Evolutionary conservation across 1,140 invertebrate species (phyloP), one percentile per base, ranked within the genome.

Genomic region (Anoplolepis gracilipes): DNA sequence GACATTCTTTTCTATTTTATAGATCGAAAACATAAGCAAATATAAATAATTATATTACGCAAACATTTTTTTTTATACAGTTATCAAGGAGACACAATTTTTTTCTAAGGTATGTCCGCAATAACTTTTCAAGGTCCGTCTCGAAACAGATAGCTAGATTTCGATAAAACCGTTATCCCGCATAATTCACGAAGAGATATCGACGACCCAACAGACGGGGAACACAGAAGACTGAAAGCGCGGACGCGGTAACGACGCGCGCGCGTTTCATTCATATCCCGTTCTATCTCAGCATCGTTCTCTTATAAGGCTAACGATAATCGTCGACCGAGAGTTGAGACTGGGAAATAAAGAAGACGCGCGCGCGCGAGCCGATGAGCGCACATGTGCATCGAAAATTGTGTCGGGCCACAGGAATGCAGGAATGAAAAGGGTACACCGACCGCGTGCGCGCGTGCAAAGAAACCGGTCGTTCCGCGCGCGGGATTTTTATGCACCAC

Each of bases 401-500:
- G 77, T 77, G 86, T 78, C 59, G 77, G 65, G 55, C 86, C 86
- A 39, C 30, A 76, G 77, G 81, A 85, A 85, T 89, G 81, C 85
- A 82, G 86, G 76, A 49, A 57, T 75, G 79, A 79, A 84, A 86
- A 89, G 84, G 62, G 76, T 61, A 81, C 65, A 77, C 33, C 42
- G 30, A 85, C 55, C 33, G 62, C 28, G 59, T n/a, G n/a, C 55
- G 62, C 72, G 70, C 61, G 39, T 39, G 59, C 65, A 28, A 53
- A 78, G 86, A 78, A 88, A 88, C 88, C 82, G 85, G 87, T 91
- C 82, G 85, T 90, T 87, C 65, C 36, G 57, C 59, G 89, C 53
- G 73, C 73, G 55, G 19, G 75, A 90, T 90, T 88, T 90, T 90
- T 90, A 84, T 75, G 70, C 86, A 81, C 70, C 67, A 90, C 85